A percentile compares a stretch with the other conserved stretches of the same genome.
phyloP scores from a whole-genome alignment of 2,888 invertebrate species.

The Eupithecia tripunctaria region DNA sequence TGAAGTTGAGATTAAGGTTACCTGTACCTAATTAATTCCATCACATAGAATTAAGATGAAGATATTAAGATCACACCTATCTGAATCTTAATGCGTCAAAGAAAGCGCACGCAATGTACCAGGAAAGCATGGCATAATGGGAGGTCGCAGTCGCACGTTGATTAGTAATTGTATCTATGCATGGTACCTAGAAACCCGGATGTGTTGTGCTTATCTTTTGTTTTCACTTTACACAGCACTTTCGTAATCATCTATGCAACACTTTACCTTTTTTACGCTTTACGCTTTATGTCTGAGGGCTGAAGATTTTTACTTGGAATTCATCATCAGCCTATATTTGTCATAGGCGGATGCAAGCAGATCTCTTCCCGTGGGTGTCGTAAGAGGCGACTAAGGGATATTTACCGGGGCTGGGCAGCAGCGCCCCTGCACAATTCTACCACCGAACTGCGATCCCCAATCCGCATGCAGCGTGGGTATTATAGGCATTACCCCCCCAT shows the following conservation, averaged over 20 bases:
- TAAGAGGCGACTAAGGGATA: too few species aligned
- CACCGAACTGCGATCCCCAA: too few species aligned
- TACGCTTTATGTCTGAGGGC: background rate
- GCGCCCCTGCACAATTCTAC: too few species aligned
- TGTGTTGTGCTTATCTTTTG: slow-evolving; percentile 22
- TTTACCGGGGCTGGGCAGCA: too few species aligned
- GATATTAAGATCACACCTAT: background rate
- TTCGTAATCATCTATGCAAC: slow-evolving; percentile 12
- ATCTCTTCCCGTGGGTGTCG: too few species aligned
- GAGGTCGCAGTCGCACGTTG: slow-evolving; percentile 50
- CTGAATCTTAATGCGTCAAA: slow-evolving; percentile 42
- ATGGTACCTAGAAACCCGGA: slow-evolving; percentile 31
- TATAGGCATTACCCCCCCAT: too few species aligned
- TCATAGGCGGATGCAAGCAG: too few species aligned
- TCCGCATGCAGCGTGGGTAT: too few species aligned
- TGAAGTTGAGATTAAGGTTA: too few species aligned
- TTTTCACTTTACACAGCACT: slow-evolving; percentile 32
- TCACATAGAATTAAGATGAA: background rate
- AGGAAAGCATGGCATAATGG: slow-evolving; percentile 66
- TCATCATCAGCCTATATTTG: too few species aligned
- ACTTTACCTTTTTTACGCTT: background rate
- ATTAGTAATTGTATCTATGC: slow-evolving; percentile 21
- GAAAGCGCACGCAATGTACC: slow-evolving; percentile 65
- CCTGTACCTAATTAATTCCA: background rate
- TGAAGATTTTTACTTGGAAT: background rate